Conservation (phyloP, 1,140 invertebrate genomes). For the Drosophila ananassae region DNA sequence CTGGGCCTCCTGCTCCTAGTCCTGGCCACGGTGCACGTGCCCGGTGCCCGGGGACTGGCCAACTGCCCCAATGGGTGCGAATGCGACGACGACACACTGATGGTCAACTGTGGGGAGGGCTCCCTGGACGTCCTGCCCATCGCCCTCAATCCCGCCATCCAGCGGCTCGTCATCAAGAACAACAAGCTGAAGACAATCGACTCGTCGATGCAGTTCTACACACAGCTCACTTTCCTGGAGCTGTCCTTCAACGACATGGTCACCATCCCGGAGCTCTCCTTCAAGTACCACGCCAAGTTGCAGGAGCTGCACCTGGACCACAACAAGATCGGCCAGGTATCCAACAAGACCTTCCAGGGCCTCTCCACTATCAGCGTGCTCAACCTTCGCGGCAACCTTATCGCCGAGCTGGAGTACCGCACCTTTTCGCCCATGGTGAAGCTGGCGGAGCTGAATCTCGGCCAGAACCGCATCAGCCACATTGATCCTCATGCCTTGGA, state of each 20-base stretch:
- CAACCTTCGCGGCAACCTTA: slow-evolving; percentile 92
- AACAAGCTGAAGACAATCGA: slow-evolving; percentile 95
- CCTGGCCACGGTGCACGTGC: slow-evolving; percentile 21
- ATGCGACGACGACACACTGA: slow-evolving; percentile 94
- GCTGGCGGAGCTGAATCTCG: slow-evolving; percentile 93
- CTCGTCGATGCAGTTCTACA: slow-evolving; percentile 93
- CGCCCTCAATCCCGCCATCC: slow-evolving; percentile 94
- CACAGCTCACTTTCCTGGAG: slow-evolving; percentile 92
- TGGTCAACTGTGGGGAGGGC: slow-evolving; percentile 93
- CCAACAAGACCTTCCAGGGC: slow-evolving; percentile 91
- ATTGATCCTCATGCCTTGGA: slow-evolving; percentile 92
- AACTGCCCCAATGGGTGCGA: slow-evolving; percentile 91
- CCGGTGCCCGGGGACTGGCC: slow-evolving; percentile 78
- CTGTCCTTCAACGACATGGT: slow-evolving; percentile 93
- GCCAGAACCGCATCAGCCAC: slow-evolving; percentile 92
- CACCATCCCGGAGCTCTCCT: slow-evolving; percentile 91
- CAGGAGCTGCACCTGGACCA: slow-evolving; percentile 92
- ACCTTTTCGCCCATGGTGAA: slow-evolving; percentile 90
- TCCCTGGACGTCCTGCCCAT: slow-evolving; percentile 95
- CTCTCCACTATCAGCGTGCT: slow-evolving; percentile 91
- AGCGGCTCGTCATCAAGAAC: slow-evolving; percentile 91
- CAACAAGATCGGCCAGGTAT: slow-evolving; percentile 92
- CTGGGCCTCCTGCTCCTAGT: slow-evolving; percentile 24
- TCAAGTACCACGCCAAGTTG: slow-evolving; percentile 91
- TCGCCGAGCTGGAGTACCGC: slow-evolving; percentile 90